Percentiles rank a stretch among this genome's conserved stretches.
Conservation (phyloP, 2,113 vertebrate genomes). For the Castor canadensis region DNA sequence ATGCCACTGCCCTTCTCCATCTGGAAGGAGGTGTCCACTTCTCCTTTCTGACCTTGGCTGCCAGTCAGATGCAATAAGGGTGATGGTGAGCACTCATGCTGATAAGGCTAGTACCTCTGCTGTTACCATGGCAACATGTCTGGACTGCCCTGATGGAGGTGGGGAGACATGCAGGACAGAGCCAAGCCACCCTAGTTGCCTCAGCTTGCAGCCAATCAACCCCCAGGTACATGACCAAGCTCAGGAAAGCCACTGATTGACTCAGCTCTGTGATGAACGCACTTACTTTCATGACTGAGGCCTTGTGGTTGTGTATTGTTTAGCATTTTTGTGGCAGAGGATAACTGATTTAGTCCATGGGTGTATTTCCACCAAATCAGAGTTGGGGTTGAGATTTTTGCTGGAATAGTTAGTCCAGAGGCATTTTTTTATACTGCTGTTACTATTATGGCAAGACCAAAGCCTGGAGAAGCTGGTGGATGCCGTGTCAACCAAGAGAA, state of each 20-base stretch:
- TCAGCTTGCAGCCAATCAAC: background rate
- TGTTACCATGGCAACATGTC: background rate
- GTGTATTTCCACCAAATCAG: background rate
- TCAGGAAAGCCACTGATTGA: background rate
- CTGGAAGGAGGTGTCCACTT: background rate
- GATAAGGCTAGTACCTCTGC: background rate
- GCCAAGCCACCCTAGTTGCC: background rate
- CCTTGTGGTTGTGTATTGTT: background rate
- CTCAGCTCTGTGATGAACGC: no score
- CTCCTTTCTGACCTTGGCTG: accelerated
- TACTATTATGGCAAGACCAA: background rate
- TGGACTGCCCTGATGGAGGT: background rate
- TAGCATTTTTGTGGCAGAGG: background rate
- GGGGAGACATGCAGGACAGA: background rate
- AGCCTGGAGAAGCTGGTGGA: background rate
- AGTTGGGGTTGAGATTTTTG: background rate
- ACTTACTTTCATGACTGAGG: background rate
- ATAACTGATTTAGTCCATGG: background rate
- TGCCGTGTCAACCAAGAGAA: background rate
- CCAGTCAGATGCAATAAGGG: background rate
- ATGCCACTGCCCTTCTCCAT: background rate
- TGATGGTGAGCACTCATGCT: background rate
- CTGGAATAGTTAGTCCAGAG: background rate
- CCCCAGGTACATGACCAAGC: background rate
- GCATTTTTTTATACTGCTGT: background rate